Conservation (phyloP, 1,140 invertebrate genomes). For the Stenopsyche tienmushanensis region DNA sequence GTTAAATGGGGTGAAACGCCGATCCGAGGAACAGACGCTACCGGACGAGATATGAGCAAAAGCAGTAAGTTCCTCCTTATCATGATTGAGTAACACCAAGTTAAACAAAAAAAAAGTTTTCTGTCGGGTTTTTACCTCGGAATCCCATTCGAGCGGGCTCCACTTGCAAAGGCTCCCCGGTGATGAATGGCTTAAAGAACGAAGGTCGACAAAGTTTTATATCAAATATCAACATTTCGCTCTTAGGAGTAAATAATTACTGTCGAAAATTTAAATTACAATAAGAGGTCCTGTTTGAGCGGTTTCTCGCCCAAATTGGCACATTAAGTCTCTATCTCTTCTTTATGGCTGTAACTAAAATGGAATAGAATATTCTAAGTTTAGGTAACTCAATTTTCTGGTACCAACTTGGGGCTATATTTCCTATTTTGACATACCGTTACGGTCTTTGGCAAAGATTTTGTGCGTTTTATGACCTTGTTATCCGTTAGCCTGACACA, state of each 20-base stretch:
- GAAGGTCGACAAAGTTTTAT: too few relatives aligned
- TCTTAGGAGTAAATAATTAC: too few relatives aligned
- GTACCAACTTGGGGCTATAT: background rate
- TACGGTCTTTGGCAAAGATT: background rate
- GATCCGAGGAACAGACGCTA: slow-evolving; percentile 17
- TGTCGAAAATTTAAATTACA: too few relatives aligned
- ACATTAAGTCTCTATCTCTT: too few relatives aligned
- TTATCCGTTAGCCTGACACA: background rate
- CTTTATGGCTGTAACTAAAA: too few relatives aligned
- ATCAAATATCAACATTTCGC: too few relatives aligned
- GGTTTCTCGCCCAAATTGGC: too few relatives aligned
- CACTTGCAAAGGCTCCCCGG: too few relatives aligned
- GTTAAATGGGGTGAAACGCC: slow-evolving; percentile 29
- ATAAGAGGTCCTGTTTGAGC: too few relatives aligned
- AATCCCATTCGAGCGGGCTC: too few relatives aligned
- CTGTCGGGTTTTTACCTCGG: background rate
- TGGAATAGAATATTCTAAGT: background rate
- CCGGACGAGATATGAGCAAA: slow-evolving; percentile 7
- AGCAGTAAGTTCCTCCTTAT: slow-evolving; percentile 1
- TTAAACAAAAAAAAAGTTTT: background rate
- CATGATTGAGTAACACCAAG: background rate
- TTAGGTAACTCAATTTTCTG: background rate
- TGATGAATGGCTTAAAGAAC: too few relatives aligned
- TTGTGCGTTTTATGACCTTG: background rate
- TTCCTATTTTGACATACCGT: background rate